phyloP scores from a whole-genome alignment of 2,113 vertebrate species.

The Erythrolamprus reginae region DNA sequence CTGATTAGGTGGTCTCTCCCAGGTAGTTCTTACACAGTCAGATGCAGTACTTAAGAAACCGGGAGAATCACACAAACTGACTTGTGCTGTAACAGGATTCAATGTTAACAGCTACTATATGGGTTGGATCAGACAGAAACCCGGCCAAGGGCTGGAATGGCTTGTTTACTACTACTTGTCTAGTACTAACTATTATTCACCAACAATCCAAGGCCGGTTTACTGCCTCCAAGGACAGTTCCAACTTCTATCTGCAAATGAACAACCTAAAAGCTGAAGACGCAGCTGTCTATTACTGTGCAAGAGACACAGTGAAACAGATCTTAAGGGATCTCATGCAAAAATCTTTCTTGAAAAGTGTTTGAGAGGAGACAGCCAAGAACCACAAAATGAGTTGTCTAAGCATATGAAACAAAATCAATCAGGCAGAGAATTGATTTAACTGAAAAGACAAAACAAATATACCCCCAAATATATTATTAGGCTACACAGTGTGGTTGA shows the following conservation, averaged over 20 bases:
- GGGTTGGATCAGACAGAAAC: background rate
- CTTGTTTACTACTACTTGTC: background rate
- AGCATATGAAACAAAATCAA: background rate
- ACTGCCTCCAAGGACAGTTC: background rate
- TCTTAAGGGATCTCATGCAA: background rate
- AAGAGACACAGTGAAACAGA: background rate
- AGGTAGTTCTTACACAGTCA: background rate
- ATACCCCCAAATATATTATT: background rate
- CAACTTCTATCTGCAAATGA: background rate
- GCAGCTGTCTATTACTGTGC: background rate
- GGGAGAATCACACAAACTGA: background rate
- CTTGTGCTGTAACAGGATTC: background rate
- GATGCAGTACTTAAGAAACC: background rate
- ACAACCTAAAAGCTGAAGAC: background rate
- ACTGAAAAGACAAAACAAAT: background rate
- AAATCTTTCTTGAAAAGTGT: background rate
- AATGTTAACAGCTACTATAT: rapidly evolving
- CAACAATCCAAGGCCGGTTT: background rate
- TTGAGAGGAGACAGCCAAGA: background rate
- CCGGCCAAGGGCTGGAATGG: background rate
- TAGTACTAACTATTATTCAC: rapidly evolving
- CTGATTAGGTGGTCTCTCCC: background rate
- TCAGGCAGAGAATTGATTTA: background rate
- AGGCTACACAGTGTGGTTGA: too few species aligned
- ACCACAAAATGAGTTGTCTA: background rate